Base-by-base conservation (phyloP, 2,797 vertebrate genomes). In the Heliangelus exortis region DNA sequence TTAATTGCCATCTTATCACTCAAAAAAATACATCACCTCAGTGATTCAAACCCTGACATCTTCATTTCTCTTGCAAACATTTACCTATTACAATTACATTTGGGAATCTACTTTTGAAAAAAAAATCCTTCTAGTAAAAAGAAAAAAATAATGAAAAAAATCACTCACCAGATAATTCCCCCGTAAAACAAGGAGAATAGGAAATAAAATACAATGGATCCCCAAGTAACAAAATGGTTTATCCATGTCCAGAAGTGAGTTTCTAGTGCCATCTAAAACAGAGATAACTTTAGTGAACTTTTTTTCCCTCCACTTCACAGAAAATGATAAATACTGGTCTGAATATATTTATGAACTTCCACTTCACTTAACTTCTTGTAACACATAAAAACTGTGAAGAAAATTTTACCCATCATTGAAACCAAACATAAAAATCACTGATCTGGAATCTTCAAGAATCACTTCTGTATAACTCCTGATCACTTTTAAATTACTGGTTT, bases 171-270 rank as follows among this genome's bases (percentile, higher is more conserved):
- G 97, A 99, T 98, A 97, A 99, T 99, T 93, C 99, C 99, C 90
- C 99, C 99, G 84, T 99, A 99, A 98, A 99, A 99, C 94, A 99
- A 98, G 80, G 99, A 99, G 97, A 99, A 99, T 97, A 99, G 97
- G 97, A 99, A 99, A 97, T 99, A 99, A 98, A 99, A 99, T 65
- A 98, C 98, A 90, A 99, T 99, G 68, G 99, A 99, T 83, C 99
- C 99, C 99, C 99, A 99, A 4, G 99, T 99, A 97, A 99, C 99
- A 97, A 99, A 99, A 97, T 99, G 99, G 97, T 99, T 99, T 97
- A 99, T 99, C 99, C 99, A 99, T 5, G 99, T 99, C 99, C 99
- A 99, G 98, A 99, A 99, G 93, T 99, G 98, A 79, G 99, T 99
- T 98, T 99, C 99, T 92, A 99, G 97, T 66, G 99, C 99, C 97